Conservation (phyloP, 2,113 vertebrate genomes). For the Scopus umbretta region DNA sequence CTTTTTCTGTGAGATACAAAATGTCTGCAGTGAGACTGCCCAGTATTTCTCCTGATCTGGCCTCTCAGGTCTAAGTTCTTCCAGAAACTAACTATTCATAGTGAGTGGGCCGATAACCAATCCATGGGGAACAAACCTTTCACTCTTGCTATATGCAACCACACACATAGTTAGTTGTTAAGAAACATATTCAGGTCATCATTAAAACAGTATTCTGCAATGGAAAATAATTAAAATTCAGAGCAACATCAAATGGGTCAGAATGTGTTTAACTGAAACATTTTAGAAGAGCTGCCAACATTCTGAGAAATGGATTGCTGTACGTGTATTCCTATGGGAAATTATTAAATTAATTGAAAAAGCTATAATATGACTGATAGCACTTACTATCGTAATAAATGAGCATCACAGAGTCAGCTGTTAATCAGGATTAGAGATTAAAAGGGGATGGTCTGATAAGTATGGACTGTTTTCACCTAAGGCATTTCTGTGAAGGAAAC, state of each 20-base stretch:
- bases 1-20: not conserved
- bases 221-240: constrained; percentile 17
- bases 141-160: not conserved
- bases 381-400: not conserved
- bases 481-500: not conserved
- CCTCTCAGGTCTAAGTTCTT: not conserved
- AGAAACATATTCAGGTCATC: not conserved
- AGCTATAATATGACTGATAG: not conserved
- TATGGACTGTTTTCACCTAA: not conserved
- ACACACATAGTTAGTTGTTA: not conserved
- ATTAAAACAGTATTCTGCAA: not conserved
- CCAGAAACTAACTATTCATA: not conserved
- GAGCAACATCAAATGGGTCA: not conserved
- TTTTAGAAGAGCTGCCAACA: not conserved
- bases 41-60: not conserved
- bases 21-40: not conserved
- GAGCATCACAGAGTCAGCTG: not conserved
- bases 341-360: constrained; percentile 13
- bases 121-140: not conserved
- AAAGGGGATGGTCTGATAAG: not conserved
- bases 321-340: not conserved
- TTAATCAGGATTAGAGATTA: constrained; percentile 11
- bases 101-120: not conserved
- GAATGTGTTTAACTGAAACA: not conserved
- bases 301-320: not conserved